These are phyloP conservation scores for roundworm (Caenorhabditis elegans) DNA, from an alignment of 1,140 invertebrate genomes.

Conservation along the genomic window DNA sequence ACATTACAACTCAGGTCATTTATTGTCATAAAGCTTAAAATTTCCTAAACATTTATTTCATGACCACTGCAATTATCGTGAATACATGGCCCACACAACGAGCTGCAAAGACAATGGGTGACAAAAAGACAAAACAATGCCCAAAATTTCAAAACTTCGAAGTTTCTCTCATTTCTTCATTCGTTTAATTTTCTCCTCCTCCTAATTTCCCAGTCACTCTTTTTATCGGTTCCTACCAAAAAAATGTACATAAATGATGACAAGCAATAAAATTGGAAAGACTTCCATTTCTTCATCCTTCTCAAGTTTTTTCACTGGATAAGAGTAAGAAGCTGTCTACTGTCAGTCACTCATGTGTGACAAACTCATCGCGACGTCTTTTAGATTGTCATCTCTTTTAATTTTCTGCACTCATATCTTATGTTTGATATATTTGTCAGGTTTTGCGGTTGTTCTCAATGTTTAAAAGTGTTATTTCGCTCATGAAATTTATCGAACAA, in stretches of 20 bases:
- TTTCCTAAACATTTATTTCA: too few species aligned
- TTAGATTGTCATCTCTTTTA: neutral
- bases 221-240: neutral
- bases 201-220: neutral
- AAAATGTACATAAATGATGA: slow-evolving; percentile 24
- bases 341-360: slow-evolving; percentile 27
- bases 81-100: too few species aligned
- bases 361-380: slow-evolving; percentile 9
- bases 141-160: too few species aligned
- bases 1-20: too few species aligned
- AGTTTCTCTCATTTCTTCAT: neutral
- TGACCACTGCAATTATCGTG: too few species aligned
- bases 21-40: too few species aligned
- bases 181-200: neutral
- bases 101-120: too few species aligned
- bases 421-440: too few species aligned
- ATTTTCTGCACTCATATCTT: neutral
- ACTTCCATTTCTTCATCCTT: slow-evolving; percentile 14
- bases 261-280: slow-evolving; percentile 28
- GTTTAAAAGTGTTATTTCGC: too few species aligned
- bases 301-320: neutral
- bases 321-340: neutral
- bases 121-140: too few species aligned
- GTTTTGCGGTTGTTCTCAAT: too few species aligned
- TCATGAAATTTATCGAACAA: neutral